A percentile compares a stretch with the other conserved stretches of the same genome.
Conservation (phyloP, 1,140 invertebrate genomes). For the Condylostylus longicornis region DNA sequence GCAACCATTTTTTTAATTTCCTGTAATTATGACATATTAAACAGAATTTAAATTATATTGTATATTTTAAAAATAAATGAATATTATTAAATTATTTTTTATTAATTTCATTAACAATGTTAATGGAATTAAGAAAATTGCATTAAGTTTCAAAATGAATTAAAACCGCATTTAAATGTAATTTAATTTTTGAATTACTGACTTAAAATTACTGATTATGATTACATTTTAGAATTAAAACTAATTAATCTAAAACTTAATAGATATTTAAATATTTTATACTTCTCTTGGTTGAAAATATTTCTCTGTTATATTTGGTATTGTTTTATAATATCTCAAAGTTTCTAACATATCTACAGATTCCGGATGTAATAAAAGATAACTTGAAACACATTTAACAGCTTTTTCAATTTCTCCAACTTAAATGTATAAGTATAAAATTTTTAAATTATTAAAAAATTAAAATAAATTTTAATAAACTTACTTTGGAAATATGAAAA, state of each 20-base stretch:
- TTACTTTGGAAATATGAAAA: slow-evolving; percentile 1
- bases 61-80: neutral
- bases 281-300: neutral
- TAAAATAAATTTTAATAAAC: neutral
- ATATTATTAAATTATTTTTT: too few species aligned
- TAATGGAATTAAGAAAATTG: too few species aligned
- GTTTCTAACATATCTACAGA: neutral
- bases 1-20: neutral
- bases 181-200: too few species aligned
- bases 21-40: neutral
- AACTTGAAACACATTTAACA: neutral
- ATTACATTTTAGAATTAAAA: too few species aligned
- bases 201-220: too few species aligned
- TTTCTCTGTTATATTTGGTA: neutral
- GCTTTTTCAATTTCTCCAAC: neutral
- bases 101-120: too few species aligned
- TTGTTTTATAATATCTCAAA: neutral
- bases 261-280: neutral
- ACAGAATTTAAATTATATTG: neutral
- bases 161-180: too few species aligned
- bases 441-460: neutral
- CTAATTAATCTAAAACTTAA: too few species aligned
- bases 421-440: neutral
- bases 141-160: neutral
- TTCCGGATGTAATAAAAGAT: slow-evolving; percentile 1